Conservation (phyloP, 2,888 invertebrate genomes). For the Synanthedon formicaeformis region DNA sequence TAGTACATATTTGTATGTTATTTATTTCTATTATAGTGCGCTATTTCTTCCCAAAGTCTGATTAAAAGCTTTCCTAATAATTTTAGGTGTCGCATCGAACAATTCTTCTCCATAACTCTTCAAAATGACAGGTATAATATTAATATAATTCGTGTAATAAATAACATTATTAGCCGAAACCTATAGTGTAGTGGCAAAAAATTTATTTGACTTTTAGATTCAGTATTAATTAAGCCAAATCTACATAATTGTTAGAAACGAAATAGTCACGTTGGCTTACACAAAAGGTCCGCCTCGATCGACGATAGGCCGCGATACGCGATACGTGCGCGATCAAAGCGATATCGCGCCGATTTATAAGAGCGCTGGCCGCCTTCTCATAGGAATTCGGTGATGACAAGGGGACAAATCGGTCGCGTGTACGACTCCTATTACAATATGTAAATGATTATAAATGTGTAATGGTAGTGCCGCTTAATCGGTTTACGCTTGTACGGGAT, state of each 20-base stretch:
- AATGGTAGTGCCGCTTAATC: slow-evolving; percentile 6
- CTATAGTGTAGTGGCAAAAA: background rate
- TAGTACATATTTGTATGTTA: too few relatives aligned
- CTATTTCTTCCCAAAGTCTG: too few relatives aligned
- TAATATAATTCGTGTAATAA: too few relatives aligned
- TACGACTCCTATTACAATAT: background rate
- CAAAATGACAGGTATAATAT: too few relatives aligned
- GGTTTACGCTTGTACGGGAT: slow-evolving; percentile 4
- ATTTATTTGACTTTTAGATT: background rate
- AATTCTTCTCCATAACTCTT: too few relatives aligned
- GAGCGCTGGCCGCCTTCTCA: background rate
- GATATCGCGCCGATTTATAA: slow-evolving; percentile 2
- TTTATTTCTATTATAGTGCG: too few relatives aligned
- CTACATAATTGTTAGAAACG: background rate
- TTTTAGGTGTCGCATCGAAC: too few relatives aligned
- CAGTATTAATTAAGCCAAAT: background rate
- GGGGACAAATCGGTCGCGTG: slow-evolving; percentile 3
- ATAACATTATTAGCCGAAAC: too few relatives aligned
- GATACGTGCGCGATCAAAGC: background rate
- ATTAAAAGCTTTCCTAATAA: too few relatives aligned
- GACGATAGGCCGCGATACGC: background rate
- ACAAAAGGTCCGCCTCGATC: background rate
- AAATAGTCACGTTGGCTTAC: background rate
- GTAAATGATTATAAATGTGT: slow-evolving; percentile 1
- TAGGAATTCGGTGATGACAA: background rate